These are phyloP conservation scores for Spilarctia lutea DNA, from an alignment of 2,888 invertebrate genomes.

Conservation along the genomic window DNA sequence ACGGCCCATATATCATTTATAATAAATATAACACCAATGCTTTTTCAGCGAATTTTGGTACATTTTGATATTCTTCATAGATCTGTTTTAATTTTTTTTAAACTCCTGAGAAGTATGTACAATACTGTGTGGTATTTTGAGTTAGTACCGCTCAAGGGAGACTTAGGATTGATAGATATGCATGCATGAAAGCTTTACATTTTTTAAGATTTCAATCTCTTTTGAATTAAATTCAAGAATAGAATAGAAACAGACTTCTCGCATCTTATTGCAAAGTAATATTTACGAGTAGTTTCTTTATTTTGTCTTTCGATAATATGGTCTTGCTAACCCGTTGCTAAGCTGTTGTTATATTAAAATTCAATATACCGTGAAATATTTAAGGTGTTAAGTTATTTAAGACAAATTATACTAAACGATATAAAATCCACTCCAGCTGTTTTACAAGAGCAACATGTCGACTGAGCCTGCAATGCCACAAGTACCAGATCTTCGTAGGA, in stretches of 20 bases:
- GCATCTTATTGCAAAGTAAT: neutral
- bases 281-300: neutral
- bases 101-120: neutral
- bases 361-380: neutral
- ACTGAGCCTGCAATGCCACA: conserved; percentile 12
- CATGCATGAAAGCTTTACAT: too few species aligned
- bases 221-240: neutral
- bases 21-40: conserved; percentile 9
- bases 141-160: neutral
- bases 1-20: conserved; percentile 11
- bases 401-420: neutral
- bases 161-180: neutral
- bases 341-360: neutral
- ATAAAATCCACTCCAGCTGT: conserved; percentile 22
- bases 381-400: too few species aligned
- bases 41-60: neutral
- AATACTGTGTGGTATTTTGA: neutral
- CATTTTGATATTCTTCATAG: neutral
- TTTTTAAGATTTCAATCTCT: too few species aligned
- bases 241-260: too few species aligned
- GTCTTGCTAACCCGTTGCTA: neutral
- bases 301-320: neutral
- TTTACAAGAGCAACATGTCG: conserved; percentile 28
- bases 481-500: conserved; percentile 37
- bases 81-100: neutral